These are phyloP conservation scores for Venusia cambrica DNA, from an alignment of 2,888 invertebrate genomes.

Conservation along the genomic window DNA sequence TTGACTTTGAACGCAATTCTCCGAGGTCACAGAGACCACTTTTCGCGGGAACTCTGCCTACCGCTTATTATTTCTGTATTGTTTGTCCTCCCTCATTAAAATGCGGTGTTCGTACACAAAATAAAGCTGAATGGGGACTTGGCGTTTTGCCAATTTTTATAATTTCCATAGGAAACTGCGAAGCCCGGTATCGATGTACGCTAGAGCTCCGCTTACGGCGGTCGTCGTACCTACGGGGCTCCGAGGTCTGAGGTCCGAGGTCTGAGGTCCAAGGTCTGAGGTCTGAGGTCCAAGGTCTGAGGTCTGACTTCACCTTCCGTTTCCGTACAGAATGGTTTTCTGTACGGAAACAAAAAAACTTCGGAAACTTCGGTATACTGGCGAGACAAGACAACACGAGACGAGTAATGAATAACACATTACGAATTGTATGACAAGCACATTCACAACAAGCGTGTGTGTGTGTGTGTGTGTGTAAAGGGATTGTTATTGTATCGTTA, in stretches of 20 bases:
- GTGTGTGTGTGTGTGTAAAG: too few species aligned
- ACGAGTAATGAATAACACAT: slow-evolving; percentile 19
- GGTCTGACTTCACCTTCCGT: slow-evolving; percentile 26
- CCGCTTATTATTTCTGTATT: slow-evolving; percentile 8
- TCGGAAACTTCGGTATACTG: slow-evolving; percentile 21
- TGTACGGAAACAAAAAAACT: too few species aligned
- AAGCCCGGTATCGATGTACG: slow-evolving; percentile 32
- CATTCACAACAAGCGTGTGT: slow-evolving; percentile 19
- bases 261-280: slow-evolving; percentile 40
- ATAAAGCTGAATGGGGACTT: slow-evolving; percentile 55
- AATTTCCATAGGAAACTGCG: slow-evolving; percentile 46
- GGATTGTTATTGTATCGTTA: too few species aligned
- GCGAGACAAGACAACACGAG: slow-evolving; percentile 13
- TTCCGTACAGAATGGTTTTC: slow-evolving; percentile 23
- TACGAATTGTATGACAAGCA: slow-evolving; percentile 16
- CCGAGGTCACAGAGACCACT: slow-evolving; percentile 13
- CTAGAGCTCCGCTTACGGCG: slow-evolving; percentile 34
- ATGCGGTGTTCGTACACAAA: slow-evolving; percentile 62
- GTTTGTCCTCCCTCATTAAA: slow-evolving; percentile 51
- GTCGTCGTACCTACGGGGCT: slow-evolving; percentile 24
- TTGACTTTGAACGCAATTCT: slow-evolving; percentile 3
- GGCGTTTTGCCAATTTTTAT: slow-evolving; percentile 65
- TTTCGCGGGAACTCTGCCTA: slow-evolving; percentile 19
- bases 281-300: slow-evolving; percentile 32
- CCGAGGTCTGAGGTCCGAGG: slow-evolving; percentile 43